Conservation (phyloP, 2,113 vertebrate species). For the Centropristis striata region DNA sequence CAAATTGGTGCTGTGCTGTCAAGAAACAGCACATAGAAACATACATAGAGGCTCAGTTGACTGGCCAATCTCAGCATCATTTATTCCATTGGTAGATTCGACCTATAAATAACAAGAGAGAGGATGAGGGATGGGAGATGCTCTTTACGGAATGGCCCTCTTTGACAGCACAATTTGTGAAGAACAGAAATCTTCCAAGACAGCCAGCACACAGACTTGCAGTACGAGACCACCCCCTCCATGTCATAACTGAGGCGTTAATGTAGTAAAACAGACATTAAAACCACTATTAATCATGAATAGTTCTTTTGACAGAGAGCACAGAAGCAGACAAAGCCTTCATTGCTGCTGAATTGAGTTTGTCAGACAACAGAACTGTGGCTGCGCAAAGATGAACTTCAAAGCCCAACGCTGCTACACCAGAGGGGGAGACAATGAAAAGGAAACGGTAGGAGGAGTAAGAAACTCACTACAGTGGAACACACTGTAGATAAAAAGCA, state of each 20-base stretch:
- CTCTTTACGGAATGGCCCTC: slow-evolving; percentile 22
- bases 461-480: slow-evolving; percentile 29
- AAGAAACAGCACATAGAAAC: slow-evolving; percentile 2
- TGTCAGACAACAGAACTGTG: slow-evolving; percentile 58
- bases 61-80: slow-evolving; percentile 5
- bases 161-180: slow-evolving; percentile 55
- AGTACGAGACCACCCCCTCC: slow-evolving; percentile 41
- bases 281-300: slow-evolving; percentile 73
- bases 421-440: slow-evolving; percentile 34
- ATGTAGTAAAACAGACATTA: slow-evolving; percentile 72
- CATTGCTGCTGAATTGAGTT: slow-evolving; percentile 52
- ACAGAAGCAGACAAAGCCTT: slow-evolving; percentile 62
- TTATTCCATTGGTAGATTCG: slow-evolving; percentile 34
- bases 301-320: slow-evolving; percentile 62
- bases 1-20: slow-evolving; percentile 10
- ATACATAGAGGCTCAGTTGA: slow-evolving; percentile 6
- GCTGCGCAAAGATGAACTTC: slow-evolving; percentile 60
- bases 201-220: slow-evolving; percentile 34
- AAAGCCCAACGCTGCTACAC: slow-evolving; percentile 42
- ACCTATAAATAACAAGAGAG: slow-evolving; percentile 34
- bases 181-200: slow-evolving; percentile 47
- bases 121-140: neutral
- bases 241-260: slow-evolving; percentile 63
- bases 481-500: slow-evolving; percentile 23
- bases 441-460: slow-evolving; percentile 18